Percentiles rank a stretch among this genome's conserved stretches.
phyloP scores from a whole-genome alignment of 1,140 invertebrate species.

The Neodiprion virginianus region DNA sequence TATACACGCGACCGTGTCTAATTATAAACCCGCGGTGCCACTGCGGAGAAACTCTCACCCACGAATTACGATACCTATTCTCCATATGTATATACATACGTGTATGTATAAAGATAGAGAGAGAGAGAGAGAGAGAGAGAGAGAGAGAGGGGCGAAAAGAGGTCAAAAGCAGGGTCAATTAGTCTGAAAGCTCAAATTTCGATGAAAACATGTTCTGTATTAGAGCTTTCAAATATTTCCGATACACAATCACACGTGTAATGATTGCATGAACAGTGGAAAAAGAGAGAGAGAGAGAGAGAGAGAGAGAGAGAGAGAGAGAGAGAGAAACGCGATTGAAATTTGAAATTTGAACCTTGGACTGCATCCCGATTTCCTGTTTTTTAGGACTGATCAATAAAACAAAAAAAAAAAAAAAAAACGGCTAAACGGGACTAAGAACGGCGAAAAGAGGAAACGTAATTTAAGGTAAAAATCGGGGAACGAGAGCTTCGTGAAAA shows the following conservation, averaged over 20 bases:
- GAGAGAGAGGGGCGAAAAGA: no score
- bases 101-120: no score
- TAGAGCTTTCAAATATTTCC: no score
- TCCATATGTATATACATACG: no score
- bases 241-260: background rate
- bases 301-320: background rate
- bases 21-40: background rate
- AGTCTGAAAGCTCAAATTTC: no score
- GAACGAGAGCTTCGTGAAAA: background rate
- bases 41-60: background rate
- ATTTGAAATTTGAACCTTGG: no score
- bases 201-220: no score
- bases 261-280: background rate
- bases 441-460: slow-evolving; percentile 14
- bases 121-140: no score
- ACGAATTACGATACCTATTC: no score
- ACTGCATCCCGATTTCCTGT: no score
- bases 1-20: background rate
- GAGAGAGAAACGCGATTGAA: background rate
- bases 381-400: background rate
- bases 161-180: no score
- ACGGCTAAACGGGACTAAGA: background rate
- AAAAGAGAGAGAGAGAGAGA: background rate
- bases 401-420: background rate
- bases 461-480: slow-evolving; percentile 16